Conservation (phyloP, 1,140 invertebrate species). For the Platorchestia sp. region DNA sequence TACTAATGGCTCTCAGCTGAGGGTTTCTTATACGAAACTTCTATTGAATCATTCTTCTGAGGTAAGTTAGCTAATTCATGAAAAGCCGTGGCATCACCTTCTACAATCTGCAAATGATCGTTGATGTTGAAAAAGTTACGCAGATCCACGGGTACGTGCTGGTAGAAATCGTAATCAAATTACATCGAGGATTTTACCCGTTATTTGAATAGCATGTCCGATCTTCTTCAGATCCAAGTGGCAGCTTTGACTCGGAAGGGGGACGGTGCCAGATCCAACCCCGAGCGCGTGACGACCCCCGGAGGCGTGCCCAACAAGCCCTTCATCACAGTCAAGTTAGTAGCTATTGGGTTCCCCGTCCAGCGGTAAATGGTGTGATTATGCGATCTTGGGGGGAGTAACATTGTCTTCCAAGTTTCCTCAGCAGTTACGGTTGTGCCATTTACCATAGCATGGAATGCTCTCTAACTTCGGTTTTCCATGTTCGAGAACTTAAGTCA, state of each 20-base stretch:
- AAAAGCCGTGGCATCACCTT: too few species aligned
- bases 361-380: not conserved
- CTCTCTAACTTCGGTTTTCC: not conserved
- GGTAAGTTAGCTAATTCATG: too few species aligned
- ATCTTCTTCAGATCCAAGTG: constrained; percentile 79
- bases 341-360: not conserved
- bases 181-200: not conserved
- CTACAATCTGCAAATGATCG: too few species aligned
- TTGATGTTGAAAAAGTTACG: too few species aligned
- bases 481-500: not conserved
- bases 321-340: constrained; percentile 86
- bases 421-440: too few species aligned
- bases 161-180: not conserved
- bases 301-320: constrained; percentile 93
- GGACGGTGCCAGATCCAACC: constrained; percentile 89
- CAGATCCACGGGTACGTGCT: too few species aligned
- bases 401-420: not conserved
- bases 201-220: not conserved
- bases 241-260: constrained; percentile 94
- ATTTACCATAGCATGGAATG: not conserved
- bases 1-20: too few species aligned
- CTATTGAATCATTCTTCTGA: too few species aligned
- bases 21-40: too few species aligned
- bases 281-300: constrained; percentile 87
- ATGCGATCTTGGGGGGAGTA: not conserved